Base-by-base conservation (phyloP, 2,888 invertebrate species). In the Catocala nupta region DNA sequence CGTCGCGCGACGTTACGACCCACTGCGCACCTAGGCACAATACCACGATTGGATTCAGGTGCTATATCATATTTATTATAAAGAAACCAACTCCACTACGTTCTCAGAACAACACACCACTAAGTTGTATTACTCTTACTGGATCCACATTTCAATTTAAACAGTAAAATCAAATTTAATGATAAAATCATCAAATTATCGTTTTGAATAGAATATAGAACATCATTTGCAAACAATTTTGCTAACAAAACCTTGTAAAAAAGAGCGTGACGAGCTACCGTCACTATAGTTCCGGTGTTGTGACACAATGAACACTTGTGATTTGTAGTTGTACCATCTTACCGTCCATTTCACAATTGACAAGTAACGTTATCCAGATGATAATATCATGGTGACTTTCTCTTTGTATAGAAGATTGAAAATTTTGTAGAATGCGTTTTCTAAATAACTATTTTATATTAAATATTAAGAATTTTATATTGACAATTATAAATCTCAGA, bases 21-120 rank as follows among this genome's bases (percentile, higher is more conserved):
- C 85, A 87, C 80, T 86, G 87, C 79, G 66, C 86, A 81, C 81
- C 79, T 75, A 78, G 77, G 75, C 82, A 86, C 84, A 84, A 86
- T 82, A 81, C 80, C 75, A 68, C 83, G 73, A 83, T 82, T 77
- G 59, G 70, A 71, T 68, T 69, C 76, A 80, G 74, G 68, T 80
- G 80, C 70, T 73, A 71, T 78, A 75, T 78, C 65, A 78, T 78
- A 80, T 71, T 75, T 63, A 77, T 65, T 70, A 70, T 70, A 66
- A 70, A 73, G 68, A 71, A 76, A 68, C 68, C 60, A 69, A 58
- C 68, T 74, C 11, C 0, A n/a, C 59, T 7, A 36, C 33, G 48
- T 47, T 16, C 36, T 50, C 54, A 39, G 36, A 39, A 39, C 25
- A 25, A 25, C 36, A 39, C 36, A 39, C 7, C 50, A 45, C 34